Percentiles rank a stretch among this genome's conserved stretches.
Conservation (phyloP, 2,113 vertebrate genomes). For the Uropsilus gracilis region DNA sequence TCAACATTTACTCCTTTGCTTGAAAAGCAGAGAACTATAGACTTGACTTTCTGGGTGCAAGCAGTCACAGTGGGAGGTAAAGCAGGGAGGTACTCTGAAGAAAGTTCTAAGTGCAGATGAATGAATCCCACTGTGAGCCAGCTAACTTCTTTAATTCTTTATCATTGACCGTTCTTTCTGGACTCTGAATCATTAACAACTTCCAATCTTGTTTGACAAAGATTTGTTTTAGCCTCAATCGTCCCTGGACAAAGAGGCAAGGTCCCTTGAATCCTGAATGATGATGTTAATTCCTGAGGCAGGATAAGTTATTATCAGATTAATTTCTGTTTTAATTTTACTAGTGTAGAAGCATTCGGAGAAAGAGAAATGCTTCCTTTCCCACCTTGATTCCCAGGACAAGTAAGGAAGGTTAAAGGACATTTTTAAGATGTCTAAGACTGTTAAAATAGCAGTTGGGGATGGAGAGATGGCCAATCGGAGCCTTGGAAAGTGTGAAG, state of each 20-base stretch:
- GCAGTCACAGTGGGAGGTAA: background rate
- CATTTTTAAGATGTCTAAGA: background rate
- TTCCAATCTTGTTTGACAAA: background rate
- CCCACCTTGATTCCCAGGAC: background rate
- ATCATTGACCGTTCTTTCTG: background rate
- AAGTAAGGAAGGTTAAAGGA: background rate
- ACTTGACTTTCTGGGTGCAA: background rate
- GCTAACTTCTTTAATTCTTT: background rate
- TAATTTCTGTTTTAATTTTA: background rate
- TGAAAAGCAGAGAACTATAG: background rate
- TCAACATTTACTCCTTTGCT: background rate
- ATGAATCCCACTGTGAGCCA: background rate
- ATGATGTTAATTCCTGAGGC: background rate
- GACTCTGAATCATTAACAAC: background rate
- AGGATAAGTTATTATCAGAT: background rate
- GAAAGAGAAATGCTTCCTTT: background rate
- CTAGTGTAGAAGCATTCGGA: background rate
- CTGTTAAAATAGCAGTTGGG: background rate
- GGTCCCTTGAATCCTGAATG: background rate
- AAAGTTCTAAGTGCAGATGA: background rate
- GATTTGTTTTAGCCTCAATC: background rate
- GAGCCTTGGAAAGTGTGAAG: background rate
- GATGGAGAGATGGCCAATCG: background rate
- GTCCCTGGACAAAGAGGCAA: background rate
- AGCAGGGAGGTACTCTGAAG: background rate